These are phyloP conservation scores for Coccyzus lansbergi DNA, from an alignment of 2,797 vertebrate species.

Conservation along the genomic window DNA sequence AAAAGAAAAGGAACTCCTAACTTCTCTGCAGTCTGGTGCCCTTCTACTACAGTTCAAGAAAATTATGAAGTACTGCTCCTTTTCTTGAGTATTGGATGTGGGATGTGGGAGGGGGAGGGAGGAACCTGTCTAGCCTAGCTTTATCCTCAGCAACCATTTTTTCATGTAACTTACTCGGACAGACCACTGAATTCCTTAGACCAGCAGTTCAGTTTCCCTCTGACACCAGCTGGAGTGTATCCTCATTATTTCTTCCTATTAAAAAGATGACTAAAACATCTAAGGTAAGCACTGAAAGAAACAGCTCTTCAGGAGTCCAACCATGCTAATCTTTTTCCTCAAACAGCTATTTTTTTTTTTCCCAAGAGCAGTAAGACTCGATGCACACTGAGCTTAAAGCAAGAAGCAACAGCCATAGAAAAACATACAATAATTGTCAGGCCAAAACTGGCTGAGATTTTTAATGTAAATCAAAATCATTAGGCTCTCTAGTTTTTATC, in stretches of 20 bases:
- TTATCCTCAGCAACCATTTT: not conserved
- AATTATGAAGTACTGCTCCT: not conserved
- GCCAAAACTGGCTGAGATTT: not conserved
- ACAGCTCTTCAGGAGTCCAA: not conserved
- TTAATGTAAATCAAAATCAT: not conserved
- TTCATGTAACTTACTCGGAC: conserved; percentile 5
- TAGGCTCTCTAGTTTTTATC: not conserved
- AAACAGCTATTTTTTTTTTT: not conserved
- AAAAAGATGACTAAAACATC: not conserved
- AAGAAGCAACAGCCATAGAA: not conserved
- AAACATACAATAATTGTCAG: not conserved
- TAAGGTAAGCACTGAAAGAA: not conserved
- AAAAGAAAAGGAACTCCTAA: conserved; percentile 24
- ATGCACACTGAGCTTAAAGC: not conserved
- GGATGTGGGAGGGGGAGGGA: no score
- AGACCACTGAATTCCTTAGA: not conserved
- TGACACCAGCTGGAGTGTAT: not conserved
- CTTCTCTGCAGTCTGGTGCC: not conserved
- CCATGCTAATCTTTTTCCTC: not conserved
- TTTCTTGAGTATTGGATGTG: conserved; percentile 31
- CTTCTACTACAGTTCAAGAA: conserved; percentile 1
- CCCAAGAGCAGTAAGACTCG: not conserved
- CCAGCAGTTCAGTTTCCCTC: not conserved
- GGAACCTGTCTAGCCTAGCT: not conserved
- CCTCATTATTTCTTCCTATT: not conserved